Percentiles rank a stretch among this genome's conserved stretches.
phyloP scores from a whole-genome alignment of 92 coral and sea anemone genomes.

The Plumapathes pennacea region DNA sequence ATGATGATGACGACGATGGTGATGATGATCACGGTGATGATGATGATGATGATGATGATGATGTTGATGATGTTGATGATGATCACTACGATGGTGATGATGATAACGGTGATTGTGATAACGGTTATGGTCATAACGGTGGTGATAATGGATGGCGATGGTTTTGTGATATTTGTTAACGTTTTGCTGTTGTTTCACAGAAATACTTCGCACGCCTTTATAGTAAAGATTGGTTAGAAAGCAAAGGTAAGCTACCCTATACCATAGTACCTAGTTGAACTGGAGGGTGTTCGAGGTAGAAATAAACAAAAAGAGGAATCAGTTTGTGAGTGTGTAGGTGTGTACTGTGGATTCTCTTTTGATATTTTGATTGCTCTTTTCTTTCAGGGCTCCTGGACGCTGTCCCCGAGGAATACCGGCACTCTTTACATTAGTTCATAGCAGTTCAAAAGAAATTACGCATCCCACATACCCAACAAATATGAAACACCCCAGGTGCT shows the following conservation, averaged over 20 bases:
- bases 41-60: not conserved
- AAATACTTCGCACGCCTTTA: conserved; percentile 83
- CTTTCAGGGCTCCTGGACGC: conserved; percentile 75
- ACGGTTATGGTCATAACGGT: not conserved
- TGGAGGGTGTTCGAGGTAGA: too few species aligned
- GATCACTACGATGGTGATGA: conserved; percentile 11
- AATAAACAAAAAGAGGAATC: not conserved
- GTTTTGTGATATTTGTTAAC: too few species aligned
- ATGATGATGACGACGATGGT: not conserved
- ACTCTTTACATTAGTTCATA: conserved; percentile 67
- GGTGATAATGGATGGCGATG: not conserved
- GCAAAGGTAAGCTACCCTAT: conserved; percentile 57
- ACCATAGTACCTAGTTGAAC: not conserved
- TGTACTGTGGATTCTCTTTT: not conserved
- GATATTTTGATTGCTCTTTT: not conserved
- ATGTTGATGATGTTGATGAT: not conserved
- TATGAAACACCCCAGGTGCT: too few species aligned
- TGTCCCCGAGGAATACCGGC: conserved; percentile 79
- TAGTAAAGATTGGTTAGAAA: conserved; percentile 78
- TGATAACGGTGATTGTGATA: not conserved
- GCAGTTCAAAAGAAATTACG: too few species aligned
- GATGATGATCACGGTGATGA: conserved; percentile 6
- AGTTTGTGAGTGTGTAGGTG: not conserved
- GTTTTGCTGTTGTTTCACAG: conserved; percentile 27
- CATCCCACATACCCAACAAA: too few species aligned